A percentile compares a stretch with the other conserved stretches of the same genome.
These are phyloP conservation scores for Oryzias javanicus DNA, from an alignment of 2,113 vertebrate genomes.

Conservation along the genomic window DNA sequence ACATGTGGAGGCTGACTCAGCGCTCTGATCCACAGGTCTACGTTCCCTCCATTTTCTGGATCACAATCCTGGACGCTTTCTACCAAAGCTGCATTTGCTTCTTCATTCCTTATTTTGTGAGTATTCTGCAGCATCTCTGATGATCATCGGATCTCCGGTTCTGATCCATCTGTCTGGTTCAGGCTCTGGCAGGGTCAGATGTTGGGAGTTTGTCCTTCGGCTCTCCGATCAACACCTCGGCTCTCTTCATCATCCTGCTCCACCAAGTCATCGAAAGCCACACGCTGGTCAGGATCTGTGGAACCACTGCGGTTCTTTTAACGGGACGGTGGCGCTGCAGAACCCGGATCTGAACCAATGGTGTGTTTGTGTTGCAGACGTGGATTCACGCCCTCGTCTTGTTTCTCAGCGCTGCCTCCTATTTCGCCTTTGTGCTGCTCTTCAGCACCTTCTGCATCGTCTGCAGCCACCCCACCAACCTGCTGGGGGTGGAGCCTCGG, in stretches of 20 bases:
- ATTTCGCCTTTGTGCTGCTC: conserved; percentile 81
- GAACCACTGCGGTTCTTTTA: neutral
- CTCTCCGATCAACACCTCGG: conserved; percentile 86
- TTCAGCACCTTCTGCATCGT: conserved; percentile 80
- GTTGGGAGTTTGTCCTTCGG: conserved; percentile 86
- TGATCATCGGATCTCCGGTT: neutral
- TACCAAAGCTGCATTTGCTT: conserved; percentile 94
- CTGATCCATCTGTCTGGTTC: neutral
- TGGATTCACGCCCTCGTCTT: conserved; percentile 82
- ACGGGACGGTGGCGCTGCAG: neutral
- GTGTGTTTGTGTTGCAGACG: conserved; percentile 74
- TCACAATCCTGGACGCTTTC: conserved; percentile 86
- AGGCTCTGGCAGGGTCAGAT: conserved; percentile 84
- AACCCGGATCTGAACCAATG: neutral
- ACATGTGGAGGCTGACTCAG: too few relatives aligned
- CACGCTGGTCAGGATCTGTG: conserved; percentile 82
- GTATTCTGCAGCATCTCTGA: conserved; percentile 31
- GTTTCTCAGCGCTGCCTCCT: conserved; percentile 75
- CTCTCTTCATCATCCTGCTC: conserved; percentile 86
- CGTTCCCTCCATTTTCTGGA: conserved; percentile 62
- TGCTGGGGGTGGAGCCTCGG: conserved; percentile 81
- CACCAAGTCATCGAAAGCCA: conserved; percentile 91
- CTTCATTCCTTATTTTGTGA: conserved; percentile 92
- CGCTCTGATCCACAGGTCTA: conserved; percentile 59
- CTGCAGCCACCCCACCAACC: conserved; percentile 83